Base-by-base conservation (phyloP, 1,140 invertebrate genomes). In the Rhyzopertha dominica region DNA sequence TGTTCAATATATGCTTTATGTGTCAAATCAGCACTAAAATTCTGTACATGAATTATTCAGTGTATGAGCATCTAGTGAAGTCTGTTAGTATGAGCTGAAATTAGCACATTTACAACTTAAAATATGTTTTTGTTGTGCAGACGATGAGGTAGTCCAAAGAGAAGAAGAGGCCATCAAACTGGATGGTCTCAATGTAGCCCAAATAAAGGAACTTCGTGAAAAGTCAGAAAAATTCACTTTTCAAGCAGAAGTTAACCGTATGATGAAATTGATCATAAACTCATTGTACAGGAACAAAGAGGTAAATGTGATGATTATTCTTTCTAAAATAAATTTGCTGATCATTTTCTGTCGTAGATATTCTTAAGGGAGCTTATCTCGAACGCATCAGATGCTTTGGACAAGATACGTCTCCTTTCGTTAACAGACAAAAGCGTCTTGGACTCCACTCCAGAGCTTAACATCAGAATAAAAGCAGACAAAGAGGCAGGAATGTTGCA, bases 231-330 rank as follows among this genome's bases (percentile, higher is more conserved):
- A 95, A 67, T 91, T 87, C 68, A 80, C 80, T 16, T 99, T 98
- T 75, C 92, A 95, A 70, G 91, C 93, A 1, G 93, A 97, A 72
- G 94, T 98, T 7, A 95, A 96, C 74, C 86, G 95, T 20, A 97
- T 98, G 93, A 98, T 98, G 95, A 98, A 98, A 72, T 78, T 98
- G 13, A 98, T 98, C 65, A 98, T 98, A 62, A 98, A 98, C 72
- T 98, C 95, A 0, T 74, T 98, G 0, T 98, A 98, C 68, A 82
- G 91, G 52, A 98, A 98, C 68, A 98, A 99, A 72, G 95, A 99
- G 75, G 84, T 85, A 65, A 49, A 50, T 50, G 29, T 38, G 18
- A 34, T 43, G 3, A 10, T 45, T 46, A 29, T 17, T 26, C 13
- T 24, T 20, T 22, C 5, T 39, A 12, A 34, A 37, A 22, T 41